phyloP scores from a whole-genome alignment of 2,113 vertebrate species.

The Sula dactylatra region DNA sequence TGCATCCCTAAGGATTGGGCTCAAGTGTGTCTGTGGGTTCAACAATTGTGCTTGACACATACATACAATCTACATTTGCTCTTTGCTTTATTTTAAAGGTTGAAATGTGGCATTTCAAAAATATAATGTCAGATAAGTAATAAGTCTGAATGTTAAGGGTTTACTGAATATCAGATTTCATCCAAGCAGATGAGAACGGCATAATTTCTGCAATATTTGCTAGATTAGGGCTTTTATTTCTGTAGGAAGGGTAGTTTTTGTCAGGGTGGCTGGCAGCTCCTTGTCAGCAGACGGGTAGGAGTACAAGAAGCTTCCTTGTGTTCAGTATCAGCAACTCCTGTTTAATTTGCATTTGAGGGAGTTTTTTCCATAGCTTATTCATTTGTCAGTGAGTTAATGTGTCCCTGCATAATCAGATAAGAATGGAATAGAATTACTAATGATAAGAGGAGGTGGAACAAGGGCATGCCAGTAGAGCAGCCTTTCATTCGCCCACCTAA shows the following conservation, averaged over 20 bases:
- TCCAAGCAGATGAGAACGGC: not conserved
- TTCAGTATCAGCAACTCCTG: constrained; percentile 22
- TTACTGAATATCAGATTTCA: constrained; percentile 18
- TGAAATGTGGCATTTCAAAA: constrained; percentile 42
- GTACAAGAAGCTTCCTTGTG: constrained; percentile 48
- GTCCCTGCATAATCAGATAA: constrained; percentile 62
- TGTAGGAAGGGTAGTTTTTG: not conserved
- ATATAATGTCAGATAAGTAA: constrained; percentile 5
- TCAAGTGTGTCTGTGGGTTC: not conserved
- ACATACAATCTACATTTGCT: not conserved
- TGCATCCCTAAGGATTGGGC: not conserved
- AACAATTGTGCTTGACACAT: not conserved
- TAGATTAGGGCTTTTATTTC: not conserved
- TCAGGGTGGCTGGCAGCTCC: not conserved
- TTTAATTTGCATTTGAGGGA: constrained; percentile 51
- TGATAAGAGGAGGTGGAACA: constrained; percentile 33
- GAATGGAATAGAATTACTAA: constrained; percentile 61
- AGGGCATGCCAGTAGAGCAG: not conserved
- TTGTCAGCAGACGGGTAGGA: not conserved
- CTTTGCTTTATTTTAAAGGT: constrained; percentile 48
- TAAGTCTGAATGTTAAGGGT: constrained; percentile 21
- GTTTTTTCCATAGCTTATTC: constrained; percentile 10
- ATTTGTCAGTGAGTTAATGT: constrained; percentile 61
- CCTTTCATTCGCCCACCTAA: not conserved
- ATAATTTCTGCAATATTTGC: not conserved